Evolutionary conservation across 2,797 vertebrate species (phyloP), one percentile per base, ranked within the genome.

Genomic region (Denticeps clupeoides): DNA sequence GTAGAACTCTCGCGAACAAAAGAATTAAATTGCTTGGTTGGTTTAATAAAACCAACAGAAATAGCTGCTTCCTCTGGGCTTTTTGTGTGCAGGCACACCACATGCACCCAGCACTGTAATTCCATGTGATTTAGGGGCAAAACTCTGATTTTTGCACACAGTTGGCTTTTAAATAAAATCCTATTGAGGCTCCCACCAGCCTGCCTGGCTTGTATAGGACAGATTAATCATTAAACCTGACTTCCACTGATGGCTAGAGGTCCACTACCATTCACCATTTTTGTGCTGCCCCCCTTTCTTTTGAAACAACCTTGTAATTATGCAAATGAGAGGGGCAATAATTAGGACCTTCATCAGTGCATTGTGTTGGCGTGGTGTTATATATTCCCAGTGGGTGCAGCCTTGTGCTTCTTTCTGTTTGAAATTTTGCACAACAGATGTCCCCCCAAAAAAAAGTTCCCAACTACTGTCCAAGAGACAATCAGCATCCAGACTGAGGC

Each of bases 11-110:
- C 88, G 88, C 86, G 95, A 99, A 99, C 95, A 99, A 99, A 99
- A 93, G 93, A 97, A 97, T 97, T 96, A 97, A 97, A 99, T 99
- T 99, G 95, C 95, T 99, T 91, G 93, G 90, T 97, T 95, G 93
- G 93, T 93, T 96, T 99, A 97, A 97, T 97, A 97, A 97, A 97
- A 94, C 89, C 90, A 91, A 93, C 90, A 95, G 94, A 97, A 97
- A 97, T 92, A 91, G 90, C 90, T 87, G 93, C 91, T 97, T 98
- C 93, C 93, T 97, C 88, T 91, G 89, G 93, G 94, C 87, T 93
- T 92, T 96, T 94, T 97, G 90, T 89, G 85, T 88, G 85, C 84
- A 87, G 87, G 85, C 87, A 87, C 86, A 84, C 86, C 86, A 89
- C 86, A 91, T 83, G 86, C 87, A 87, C 86, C 87, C 84, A 85